phyloP scores from a whole-genome alignment of 2,797 vertebrate species.

The Scarus forsteni region DNA sequence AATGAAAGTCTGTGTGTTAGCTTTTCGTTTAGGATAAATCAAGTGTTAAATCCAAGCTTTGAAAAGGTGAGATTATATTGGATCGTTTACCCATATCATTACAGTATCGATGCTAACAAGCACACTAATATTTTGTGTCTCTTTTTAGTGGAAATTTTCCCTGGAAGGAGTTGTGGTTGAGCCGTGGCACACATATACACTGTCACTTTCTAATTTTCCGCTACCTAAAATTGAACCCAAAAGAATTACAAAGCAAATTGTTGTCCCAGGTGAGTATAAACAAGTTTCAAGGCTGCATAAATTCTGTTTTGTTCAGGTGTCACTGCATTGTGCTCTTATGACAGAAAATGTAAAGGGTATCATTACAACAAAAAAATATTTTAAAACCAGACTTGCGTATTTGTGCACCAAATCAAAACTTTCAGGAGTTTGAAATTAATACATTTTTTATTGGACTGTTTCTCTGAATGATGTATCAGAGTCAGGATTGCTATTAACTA shows the following conservation, averaged over 20 bases:
- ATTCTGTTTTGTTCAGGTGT: not conserved
- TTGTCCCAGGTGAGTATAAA: conserved; percentile 70
- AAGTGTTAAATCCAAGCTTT: accelerated
- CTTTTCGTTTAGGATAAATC: conserved; percentile 56
- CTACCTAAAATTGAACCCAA: conserved; percentile 35
- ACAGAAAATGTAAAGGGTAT: not conserved
- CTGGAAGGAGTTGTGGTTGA: conserved; percentile 69
- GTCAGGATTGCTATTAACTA: too few relatives aligned
- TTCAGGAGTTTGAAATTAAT: too few relatives aligned
- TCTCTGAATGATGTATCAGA: too few relatives aligned
- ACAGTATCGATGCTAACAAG: not conserved
- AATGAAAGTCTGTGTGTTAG: conserved; percentile 73
- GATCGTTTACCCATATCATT: not conserved
- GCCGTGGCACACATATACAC: conserved; percentile 64
- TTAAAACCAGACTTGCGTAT: too few relatives aligned
- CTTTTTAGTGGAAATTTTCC: conserved; percentile 78
- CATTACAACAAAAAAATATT: too few relatives aligned
- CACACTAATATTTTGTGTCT: not conserved
- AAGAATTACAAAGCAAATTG: conserved; percentile 22
- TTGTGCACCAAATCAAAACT: too few relatives aligned
- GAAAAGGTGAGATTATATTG: conserved; percentile 47
- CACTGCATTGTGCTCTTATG: too few relatives aligned
- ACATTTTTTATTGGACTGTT: too few relatives aligned
- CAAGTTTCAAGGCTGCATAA: not conserved
- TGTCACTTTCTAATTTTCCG: conserved; percentile 78